Percentiles rank a stretch among this genome's conserved stretches.
Conservation (phyloP, 1,140 invertebrate genomes). For the Tyrophagus putrescentiae region DNA sequence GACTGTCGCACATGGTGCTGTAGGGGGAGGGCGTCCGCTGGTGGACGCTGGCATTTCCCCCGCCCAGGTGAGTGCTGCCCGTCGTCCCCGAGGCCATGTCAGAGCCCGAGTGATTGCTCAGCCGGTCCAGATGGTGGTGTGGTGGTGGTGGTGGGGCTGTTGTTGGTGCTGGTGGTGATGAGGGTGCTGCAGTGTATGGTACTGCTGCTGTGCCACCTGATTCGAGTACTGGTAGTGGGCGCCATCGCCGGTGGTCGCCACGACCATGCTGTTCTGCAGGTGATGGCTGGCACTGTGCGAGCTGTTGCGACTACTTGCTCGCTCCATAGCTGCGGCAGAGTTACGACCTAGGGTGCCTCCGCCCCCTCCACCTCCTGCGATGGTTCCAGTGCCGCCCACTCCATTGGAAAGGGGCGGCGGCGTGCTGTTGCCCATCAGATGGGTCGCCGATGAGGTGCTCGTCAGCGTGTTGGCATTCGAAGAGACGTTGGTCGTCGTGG, state of each 20-base stretch:
- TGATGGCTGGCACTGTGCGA: background rate
- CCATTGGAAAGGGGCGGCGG: background rate
- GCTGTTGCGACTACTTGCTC: conserved; percentile 4
- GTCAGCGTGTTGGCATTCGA: conserved; percentile 11
- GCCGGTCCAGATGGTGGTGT: background rate
- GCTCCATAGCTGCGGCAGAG: conserved; percentile 1
- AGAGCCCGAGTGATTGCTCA: background rate
- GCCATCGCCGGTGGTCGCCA: background rate
- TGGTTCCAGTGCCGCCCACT: background rate
- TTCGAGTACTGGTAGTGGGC: background rate
- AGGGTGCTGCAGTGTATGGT: background rate
- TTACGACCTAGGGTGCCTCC: background rate
- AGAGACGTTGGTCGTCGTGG: background rate
- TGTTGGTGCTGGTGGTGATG: conserved; percentile 1
- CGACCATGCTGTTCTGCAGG: too few species aligned
- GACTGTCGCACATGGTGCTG: conserved; percentile 15
- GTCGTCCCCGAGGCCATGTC: background rate
- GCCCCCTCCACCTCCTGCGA: background rate
- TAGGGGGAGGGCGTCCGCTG: background rate
- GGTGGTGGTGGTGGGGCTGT: background rate
- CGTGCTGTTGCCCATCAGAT: conserved; percentile 10
- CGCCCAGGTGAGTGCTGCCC: background rate
- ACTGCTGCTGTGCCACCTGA: background rate
- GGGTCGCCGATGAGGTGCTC: conserved; percentile 14
- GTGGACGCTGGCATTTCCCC: too few species aligned